Evolutionary conservation across 2,888 invertebrate species (phyloP).

Genomic region (Anticlea derivata): DNA sequence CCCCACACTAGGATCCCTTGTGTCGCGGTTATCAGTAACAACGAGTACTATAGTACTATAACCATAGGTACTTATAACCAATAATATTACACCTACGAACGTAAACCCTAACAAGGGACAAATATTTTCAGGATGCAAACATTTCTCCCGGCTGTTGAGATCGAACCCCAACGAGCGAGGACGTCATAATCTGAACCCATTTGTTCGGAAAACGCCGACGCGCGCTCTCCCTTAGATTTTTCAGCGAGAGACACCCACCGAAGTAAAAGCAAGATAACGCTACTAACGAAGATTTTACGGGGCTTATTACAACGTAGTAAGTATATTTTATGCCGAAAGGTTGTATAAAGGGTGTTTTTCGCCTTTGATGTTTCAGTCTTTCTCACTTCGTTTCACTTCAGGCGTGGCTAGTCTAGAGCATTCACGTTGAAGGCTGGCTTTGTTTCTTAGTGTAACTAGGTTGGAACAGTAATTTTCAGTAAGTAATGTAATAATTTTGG

Average conservation of each 20-base stretch:
- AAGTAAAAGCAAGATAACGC: slow-evolving; percentile 35
- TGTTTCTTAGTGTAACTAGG: neutral
- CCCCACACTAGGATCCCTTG: too few relatives aligned
- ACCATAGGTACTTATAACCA: too few relatives aligned
- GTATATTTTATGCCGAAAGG: slow-evolving; percentile 46
- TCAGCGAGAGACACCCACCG: slow-evolving; percentile 21
- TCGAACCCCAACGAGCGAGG: too few relatives aligned
- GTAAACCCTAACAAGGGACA: too few relatives aligned
- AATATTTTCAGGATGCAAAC: too few relatives aligned
- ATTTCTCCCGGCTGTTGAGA: too few relatives aligned
- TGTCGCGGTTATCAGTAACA: too few relatives aligned
- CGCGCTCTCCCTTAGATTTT: slow-evolving; percentile 22
- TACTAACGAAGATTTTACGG: slow-evolving; percentile 35
- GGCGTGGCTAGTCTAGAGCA: slow-evolving; percentile 15
- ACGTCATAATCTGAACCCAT: too few relatives aligned
- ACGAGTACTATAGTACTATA: too few relatives aligned
- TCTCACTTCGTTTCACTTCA: slow-evolving; percentile 23
- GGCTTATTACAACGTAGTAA: slow-evolving; percentile 32
- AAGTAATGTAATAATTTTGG: neutral
- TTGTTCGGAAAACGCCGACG: slow-evolving; percentile 7
- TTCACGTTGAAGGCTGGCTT: neutral
- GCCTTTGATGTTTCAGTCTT: slow-evolving; percentile 31
- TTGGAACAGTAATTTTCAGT: slow-evolving; percentile 5
- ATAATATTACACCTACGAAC: too few relatives aligned
- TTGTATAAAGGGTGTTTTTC: slow-evolving; percentile 25